Base-by-base conservation (phyloP, 2,888 invertebrate species). In the Lottia scabra region DNA sequence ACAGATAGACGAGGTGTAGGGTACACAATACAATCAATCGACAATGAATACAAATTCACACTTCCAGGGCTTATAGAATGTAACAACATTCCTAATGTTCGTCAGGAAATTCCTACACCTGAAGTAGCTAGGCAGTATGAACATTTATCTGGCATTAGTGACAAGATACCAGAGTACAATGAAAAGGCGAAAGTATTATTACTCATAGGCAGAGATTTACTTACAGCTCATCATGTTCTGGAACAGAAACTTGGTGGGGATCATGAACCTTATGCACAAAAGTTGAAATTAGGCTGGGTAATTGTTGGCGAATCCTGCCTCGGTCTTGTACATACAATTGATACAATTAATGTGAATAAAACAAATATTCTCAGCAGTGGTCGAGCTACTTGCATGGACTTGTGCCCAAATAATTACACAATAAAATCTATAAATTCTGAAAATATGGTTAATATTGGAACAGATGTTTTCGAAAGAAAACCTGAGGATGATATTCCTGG, bases 241-340 rank as follows among this genome's bases (percentile, higher is more conserved):
- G 72, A 68, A 10, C 68, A 68, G 5, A 63, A 44, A 15, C 19
- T 68, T 12, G 68, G 68, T 15, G 38, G 56, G 43, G 46, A 48
- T 0, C 16, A 46, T 30, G 63, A 67, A 46, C 68, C 68, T 3
- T 72, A 65, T 43, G 68, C 63, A 5, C 72, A 72, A 44, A 43
- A 27, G 19, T 65, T 72, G 10, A 10, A 23, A 16, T 26, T 72
- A 56, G 72, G 62, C 30, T 72, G 72, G 68, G 63, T 67, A 15
- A 48, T 67, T 6, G 46, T 72, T n/a, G 72, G 72, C 0, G 66
- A 68, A 67, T 30, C 63, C 2, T 72, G 72, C 30, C 23, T 72
- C 30, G 65, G 68, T 2, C 19, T 67, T 15, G 65, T 56, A 13
- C 72, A 72, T 45, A 45, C n/a, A 4, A 64, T 56, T 15, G 68